These are phyloP conservation scores for Leptoclinus maculatus DNA, from an alignment of 2,797 vertebrate species.

Conservation along the genomic window DNA sequence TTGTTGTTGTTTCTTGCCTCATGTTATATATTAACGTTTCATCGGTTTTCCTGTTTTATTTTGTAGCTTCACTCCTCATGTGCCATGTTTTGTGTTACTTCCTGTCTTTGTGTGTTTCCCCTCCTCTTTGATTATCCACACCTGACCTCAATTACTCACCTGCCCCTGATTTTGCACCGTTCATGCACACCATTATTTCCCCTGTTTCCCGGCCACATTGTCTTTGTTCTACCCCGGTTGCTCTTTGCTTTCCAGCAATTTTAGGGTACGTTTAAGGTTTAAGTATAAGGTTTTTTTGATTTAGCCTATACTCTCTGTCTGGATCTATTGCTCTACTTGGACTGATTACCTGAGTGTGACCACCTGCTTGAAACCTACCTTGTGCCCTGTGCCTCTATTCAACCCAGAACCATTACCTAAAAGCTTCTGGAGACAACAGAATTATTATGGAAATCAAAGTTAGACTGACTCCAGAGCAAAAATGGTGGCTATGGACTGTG, in stretches of 20 bases:
- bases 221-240: not conserved
- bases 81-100: not conserved
- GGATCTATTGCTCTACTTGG: too few relatives aligned
- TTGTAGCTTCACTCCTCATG: not conserved
- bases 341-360: not conserved
- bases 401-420: not conserved
- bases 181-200: not conserved
- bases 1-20: not conserved
- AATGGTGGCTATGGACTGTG: not conserved
- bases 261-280: not conserved
- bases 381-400: not conserved
- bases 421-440: constrained; percentile 16
- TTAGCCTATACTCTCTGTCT: too few relatives aligned
- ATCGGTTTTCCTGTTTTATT: not conserved
- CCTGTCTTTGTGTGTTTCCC: not conserved
- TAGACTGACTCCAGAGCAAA: not conserved
- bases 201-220: not conserved
- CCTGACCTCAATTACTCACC: not conserved
- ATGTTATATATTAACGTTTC: not conserved
- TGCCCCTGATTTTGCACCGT: not conserved
- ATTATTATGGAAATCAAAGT: constrained; percentile 15
- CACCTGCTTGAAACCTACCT: not conserved
- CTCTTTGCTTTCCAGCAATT: not conserved
- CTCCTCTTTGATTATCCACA: not conserved
- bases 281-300: not conserved